Evolutionary conservation across 1,140 invertebrate genomes (phyloP).

Genomic region (Cherax destructor): DNA sequence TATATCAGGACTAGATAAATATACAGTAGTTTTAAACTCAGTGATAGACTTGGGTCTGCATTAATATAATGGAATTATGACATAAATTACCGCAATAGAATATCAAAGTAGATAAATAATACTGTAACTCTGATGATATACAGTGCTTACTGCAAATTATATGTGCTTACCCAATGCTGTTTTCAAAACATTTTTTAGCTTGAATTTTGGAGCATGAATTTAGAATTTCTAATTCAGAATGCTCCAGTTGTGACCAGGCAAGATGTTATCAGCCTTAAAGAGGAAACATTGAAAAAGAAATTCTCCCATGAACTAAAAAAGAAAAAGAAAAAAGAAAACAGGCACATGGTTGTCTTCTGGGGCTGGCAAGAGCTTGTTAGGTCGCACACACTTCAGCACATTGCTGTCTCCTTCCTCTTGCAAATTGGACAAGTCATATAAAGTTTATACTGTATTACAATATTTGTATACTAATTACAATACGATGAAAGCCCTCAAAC

Average conservation of each 20-base stretch:
- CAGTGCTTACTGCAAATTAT: background rate
- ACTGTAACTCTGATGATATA: background rate
- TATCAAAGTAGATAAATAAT: background rate
- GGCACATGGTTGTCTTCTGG: background rate
- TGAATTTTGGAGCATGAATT: background rate
- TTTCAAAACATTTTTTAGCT: background rate
- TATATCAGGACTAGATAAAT: background rate
- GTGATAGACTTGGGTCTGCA: slow-evolving; percentile 29
- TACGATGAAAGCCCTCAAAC: slow-evolving; percentile 51
- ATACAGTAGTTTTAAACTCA: background rate
- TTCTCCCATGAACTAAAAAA: background rate
- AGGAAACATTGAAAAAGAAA: background rate
- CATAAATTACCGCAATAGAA: background rate
- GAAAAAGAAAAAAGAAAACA: background rate
- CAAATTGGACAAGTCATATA: slow-evolving; percentile 70
- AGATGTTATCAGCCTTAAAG: background rate
- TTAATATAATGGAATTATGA: background rate
- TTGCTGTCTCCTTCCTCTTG: slow-evolving; percentile 41
- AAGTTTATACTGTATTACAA: slow-evolving; percentile 41
- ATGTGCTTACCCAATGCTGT: slow-evolving; percentile 15
- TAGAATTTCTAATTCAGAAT: background rate
- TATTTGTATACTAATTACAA: slow-evolving; percentile 54
- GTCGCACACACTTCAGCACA: background rate
- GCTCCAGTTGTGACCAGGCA: background rate
- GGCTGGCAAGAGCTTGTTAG: slow-evolving; percentile 2